Conservation (phyloP, 2,797 vertebrate genomes). For the Chelonia mydas region DNA sequence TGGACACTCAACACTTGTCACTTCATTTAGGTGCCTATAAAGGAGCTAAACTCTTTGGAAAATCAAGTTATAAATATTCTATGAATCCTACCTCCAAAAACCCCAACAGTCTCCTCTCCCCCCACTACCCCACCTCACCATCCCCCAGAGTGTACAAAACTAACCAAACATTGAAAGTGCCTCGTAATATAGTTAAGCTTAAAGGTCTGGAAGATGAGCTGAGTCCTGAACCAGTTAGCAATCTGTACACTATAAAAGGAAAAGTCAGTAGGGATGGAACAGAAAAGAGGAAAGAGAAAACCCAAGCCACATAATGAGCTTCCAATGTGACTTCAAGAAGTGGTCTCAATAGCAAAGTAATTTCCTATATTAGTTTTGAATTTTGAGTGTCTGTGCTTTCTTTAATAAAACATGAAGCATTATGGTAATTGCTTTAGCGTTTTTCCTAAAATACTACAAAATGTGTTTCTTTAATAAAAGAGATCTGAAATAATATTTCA, state of each 20-base stretch:
- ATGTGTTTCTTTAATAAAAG: conserved; percentile 44
- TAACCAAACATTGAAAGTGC: neutral
- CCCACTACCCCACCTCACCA: neutral
- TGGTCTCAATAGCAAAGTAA: neutral
- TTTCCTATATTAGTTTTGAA: conserved; percentile 11
- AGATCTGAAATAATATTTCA: conserved; percentile 34
- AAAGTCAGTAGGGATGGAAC: fast-evolving
- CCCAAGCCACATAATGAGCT: neutral
- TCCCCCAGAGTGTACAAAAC: neutral
- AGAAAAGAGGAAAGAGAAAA: neutral
- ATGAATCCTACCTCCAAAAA: neutral
- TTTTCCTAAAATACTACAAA: conserved; percentile 24
- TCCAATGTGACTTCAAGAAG: neutral
- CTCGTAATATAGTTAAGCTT: neutral
- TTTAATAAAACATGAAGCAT: conserved; percentile 30
- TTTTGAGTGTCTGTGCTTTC: neutral
- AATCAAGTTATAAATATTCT: neutral
- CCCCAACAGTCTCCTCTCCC: neutral
- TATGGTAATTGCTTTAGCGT: neutral
- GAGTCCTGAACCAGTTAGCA: neutral
- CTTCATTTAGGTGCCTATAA: neutral
- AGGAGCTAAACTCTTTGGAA: neutral
- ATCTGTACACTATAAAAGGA: neutral
- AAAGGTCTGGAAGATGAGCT: neutral
- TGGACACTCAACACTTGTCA: neutral